Conservation (phyloP, 2,113 vertebrate genomes). For the Marmota flaviventris region DNA sequence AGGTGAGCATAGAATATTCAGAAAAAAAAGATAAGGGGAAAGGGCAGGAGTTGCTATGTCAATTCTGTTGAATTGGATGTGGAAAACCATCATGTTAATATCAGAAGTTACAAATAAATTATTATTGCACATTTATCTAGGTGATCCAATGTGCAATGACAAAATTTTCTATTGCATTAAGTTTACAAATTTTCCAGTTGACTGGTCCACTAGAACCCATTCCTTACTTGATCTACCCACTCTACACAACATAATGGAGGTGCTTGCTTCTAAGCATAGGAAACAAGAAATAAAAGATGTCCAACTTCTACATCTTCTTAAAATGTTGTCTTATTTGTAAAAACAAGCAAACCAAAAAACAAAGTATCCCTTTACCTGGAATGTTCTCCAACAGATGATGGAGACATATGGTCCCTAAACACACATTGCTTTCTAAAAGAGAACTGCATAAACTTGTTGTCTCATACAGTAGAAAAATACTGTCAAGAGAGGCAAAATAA, state of each 20-base stretch:
- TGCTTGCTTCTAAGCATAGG: neutral
- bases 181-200: neutral
- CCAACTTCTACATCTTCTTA: neutral
- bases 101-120: neutral
- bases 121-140: neutral
- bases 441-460: neutral
- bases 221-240: neutral
- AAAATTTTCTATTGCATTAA: neutral
- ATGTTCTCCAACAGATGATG: slow-evolving; percentile 56
- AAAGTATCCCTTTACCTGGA: slow-evolving; percentile 66
- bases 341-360: slow-evolving; percentile 29
- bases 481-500: neutral
- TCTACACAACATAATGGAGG: neutral
- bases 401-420: slow-evolving; percentile 41
- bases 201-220: neutral
- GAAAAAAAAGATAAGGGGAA: neutral
- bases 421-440: slow-evolving; percentile 27
- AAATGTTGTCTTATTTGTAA: slow-evolving; percentile 35
- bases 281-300: neutral
- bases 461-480: neutral
- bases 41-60: neutral
- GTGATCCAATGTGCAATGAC: neutral
- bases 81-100: neutral
- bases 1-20: no score
- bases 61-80: neutral